Evolutionary conservation across 53 echinoderm and acorn worm species (phyloP).

Genomic region (Paracentrotus lividus): DNA sequence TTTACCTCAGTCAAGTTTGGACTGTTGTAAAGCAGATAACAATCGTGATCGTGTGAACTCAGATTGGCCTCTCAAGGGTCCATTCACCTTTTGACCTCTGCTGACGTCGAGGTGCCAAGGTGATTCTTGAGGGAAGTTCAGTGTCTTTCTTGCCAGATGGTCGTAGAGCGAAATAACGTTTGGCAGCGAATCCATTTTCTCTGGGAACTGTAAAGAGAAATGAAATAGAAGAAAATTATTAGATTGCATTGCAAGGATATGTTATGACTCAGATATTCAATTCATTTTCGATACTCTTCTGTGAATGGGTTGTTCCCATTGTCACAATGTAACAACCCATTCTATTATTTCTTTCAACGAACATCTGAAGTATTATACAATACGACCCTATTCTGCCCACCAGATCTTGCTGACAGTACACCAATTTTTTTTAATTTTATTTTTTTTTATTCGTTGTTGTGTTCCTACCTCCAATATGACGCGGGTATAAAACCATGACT

Average conservation of each 20-base stretch:
- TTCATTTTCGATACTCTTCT: too few relatives aligned
- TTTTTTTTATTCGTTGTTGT: too few relatives aligned
- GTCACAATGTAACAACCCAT: background rate
- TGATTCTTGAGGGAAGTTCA: constrained; percentile 78
- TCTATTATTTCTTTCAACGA: background rate
- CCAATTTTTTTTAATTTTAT: too few relatives aligned
- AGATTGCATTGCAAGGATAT: too few relatives aligned
- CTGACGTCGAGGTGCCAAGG: constrained; percentile 67
- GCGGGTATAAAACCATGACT: constrained; percentile 8
- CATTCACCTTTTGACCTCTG: constrained; percentile 12
- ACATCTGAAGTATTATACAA: background rate
- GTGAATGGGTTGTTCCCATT: too few relatives aligned
- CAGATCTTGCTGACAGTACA: too few relatives aligned
- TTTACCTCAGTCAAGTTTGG: background rate
- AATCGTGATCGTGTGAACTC: constrained; percentile 15
- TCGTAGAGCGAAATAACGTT: constrained; percentile 77
- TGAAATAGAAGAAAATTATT: constrained; percentile 13
- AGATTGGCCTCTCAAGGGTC: background rate
- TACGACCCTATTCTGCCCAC: too few relatives aligned
- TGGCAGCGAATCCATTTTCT: constrained; percentile 65
- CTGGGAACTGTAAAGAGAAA: constrained; percentile 51
- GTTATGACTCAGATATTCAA: too few relatives aligned
- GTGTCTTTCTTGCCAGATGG: constrained; percentile 72
- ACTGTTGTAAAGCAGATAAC: background rate
- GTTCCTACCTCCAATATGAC: too few relatives aligned